Percentiles rank a stretch among this genome's conserved stretches.
Evolutionary conservation across 2,113 vertebrate genomes (phyloP).

Genomic region (Anolis sagrei): DNA sequence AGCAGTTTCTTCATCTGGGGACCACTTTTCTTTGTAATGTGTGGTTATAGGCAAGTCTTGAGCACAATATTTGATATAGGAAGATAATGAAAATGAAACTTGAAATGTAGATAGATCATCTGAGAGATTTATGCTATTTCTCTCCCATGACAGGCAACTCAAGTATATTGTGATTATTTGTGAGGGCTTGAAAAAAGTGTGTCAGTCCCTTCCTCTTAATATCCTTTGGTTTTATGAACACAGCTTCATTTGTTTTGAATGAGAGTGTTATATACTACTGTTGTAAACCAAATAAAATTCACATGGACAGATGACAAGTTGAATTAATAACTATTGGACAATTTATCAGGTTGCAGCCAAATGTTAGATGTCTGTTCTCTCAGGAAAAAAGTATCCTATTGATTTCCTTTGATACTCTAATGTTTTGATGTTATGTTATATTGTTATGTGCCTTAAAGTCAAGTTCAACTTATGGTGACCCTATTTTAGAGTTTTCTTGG

Average conservation of each 20-base stretch:
- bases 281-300: not conserved
- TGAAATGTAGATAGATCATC: not conserved
- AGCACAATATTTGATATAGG: not conserved
- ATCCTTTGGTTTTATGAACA: not conserved
- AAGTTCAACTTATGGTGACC: too few species aligned
- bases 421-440: too few species aligned
- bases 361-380: too few species aligned
- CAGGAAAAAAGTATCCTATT: too few species aligned
- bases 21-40: not conserved
- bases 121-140: not conserved
- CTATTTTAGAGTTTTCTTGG: too few species aligned
- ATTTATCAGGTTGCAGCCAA: not conserved
- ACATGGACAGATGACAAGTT: constrained; percentile 9
- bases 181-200: not conserved
- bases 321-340: not conserved
- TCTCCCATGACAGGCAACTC: not conserved
- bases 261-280: not conserved
- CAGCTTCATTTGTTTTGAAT: not conserved
- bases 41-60: too few species aligned
- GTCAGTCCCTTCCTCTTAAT: too few species aligned
- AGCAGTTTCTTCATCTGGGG: not conserved
- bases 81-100: not conserved
- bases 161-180: not conserved
- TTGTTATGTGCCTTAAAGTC: too few species aligned
- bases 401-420: too few species aligned